A percentile compares a stretch with the other conserved stretches of the same genome.
Conservation (phyloP, 2,888 invertebrate genomes). For the Thymelicus lineola region DNA sequence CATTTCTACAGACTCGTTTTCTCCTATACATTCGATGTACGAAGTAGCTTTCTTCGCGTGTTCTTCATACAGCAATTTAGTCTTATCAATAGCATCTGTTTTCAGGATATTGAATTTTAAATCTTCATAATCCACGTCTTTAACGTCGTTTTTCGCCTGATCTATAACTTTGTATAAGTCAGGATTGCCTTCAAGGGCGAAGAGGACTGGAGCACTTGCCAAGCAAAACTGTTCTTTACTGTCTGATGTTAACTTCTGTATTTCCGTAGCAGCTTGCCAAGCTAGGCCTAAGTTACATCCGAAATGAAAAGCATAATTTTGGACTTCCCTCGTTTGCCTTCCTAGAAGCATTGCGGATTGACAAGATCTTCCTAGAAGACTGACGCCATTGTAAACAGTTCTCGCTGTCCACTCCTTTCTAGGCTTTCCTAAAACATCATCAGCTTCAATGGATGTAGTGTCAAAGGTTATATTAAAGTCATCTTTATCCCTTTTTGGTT, state of each 20-base stretch:
- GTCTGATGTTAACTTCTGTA: slow-evolving; percentile 81
- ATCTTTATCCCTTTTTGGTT: slow-evolving; percentile 74
- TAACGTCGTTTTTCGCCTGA: slow-evolving; percentile 87
- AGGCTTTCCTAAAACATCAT: slow-evolving; percentile 84
- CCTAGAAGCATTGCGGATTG: slow-evolving; percentile 91
- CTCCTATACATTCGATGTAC: slow-evolving; percentile 69
- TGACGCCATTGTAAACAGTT: slow-evolving; percentile 89
- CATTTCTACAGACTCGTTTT: slow-evolving; percentile 77
- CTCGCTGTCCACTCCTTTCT: slow-evolving; percentile 90
- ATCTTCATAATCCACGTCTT: slow-evolving; percentile 88
- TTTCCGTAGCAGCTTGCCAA: slow-evolving; percentile 88
- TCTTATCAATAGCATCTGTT: slow-evolving; percentile 75
- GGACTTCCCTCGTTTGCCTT: slow-evolving; percentile 87
- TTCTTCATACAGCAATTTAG: slow-evolving; percentile 70
- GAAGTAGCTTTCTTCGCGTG: slow-evolving; percentile 72
- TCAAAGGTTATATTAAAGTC: slow-evolving; percentile 72
- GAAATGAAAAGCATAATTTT: slow-evolving; percentile 91
- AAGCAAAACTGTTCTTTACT: slow-evolving; percentile 89
- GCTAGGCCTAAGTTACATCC: slow-evolving; percentile 93
- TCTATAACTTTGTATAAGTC: slow-evolving; percentile 87
- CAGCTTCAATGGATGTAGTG: slow-evolving; percentile 65
- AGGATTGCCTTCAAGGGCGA: slow-evolving; percentile 92
- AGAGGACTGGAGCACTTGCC: slow-evolving; percentile 93
- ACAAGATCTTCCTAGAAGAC: slow-evolving; percentile 89
- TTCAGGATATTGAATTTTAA: slow-evolving; percentile 78